phyloP scores from a whole-genome alignment of 2,113 vertebrate genomes.

The Python bivittatus region DNA sequence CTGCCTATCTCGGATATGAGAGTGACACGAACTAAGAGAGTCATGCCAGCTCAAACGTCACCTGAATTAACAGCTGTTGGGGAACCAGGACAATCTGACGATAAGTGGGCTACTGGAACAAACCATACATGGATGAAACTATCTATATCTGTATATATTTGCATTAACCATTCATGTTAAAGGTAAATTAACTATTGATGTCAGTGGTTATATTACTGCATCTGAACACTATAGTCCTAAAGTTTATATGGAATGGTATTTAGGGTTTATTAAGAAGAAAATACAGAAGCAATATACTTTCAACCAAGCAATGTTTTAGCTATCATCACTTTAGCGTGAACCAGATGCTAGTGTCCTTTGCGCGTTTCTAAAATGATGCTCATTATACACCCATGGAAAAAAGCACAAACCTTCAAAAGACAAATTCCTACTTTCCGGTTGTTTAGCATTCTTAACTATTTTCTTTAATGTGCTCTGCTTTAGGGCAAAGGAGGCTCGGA shows the following conservation, averaged over 20 bases:
- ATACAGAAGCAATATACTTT: constrained; percentile 31
- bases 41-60: no score
- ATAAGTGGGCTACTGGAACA: no score
- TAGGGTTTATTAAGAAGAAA: background rate
- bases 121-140: no score
- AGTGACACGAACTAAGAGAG: no score
- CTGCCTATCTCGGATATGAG: no score
- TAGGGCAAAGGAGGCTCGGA: constrained; percentile 27
- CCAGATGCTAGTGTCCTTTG: constrained; percentile 25
- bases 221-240: background rate
- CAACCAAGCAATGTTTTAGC: background rate
- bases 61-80: no score
- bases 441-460: constrained; percentile 38
- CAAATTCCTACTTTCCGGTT: constrained; percentile 48
- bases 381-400: constrained; percentile 30
- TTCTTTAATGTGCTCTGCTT: constrained; percentile 23
- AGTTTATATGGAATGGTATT: background rate
- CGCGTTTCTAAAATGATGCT: constrained; percentile 27
- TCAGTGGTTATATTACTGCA: background rate
- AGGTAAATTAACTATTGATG: background rate
- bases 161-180: background rate
- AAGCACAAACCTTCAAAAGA: constrained; percentile 36
- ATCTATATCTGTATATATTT: background rate
- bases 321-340: background rate
- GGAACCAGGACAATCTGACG: no score